Evolutionary conservation across 2,113 vertebrate species (phyloP).

Genomic region (Daphoenositta chrysoptera): DNA sequence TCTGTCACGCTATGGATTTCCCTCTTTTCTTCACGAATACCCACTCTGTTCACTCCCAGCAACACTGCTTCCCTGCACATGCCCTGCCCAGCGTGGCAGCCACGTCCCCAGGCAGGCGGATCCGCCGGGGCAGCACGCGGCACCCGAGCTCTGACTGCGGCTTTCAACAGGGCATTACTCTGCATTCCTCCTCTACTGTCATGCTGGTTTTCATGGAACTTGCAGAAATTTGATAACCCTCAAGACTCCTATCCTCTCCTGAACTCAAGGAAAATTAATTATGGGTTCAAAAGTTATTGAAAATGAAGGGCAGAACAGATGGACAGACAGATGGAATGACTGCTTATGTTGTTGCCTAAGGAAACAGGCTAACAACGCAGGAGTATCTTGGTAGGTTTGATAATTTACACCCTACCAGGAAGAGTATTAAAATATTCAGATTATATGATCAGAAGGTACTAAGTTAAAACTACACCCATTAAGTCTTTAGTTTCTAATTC

Average conservation of each 20-base stretch:
- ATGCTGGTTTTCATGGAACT: not conserved
- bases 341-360: constrained; percentile 34
- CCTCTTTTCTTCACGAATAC: not conserved
- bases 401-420: not conserved
- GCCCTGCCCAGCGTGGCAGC: not conserved
- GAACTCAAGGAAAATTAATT: constrained; percentile 19
- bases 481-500: not conserved
- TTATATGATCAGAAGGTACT: not conserved
- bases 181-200: not conserved
- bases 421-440: not conserved
- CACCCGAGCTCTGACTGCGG: not conserved
- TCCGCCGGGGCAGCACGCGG: not conserved
- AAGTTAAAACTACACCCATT: not conserved
- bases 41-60: not conserved
- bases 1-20: not conserved
- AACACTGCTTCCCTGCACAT: fast-evolving
- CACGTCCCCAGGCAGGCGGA: not conserved
- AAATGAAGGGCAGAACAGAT: constrained; percentile 57
- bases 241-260: not conserved
- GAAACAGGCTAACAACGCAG: constrained; percentile 20
- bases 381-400: not conserved
- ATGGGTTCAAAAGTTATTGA: constrained; percentile 32
- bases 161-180: not conserved
- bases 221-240: not conserved
- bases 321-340: constrained; percentile 55